These are phyloP conservation scores for Calonectris borealis DNA, from an alignment of 2,113 vertebrate genomes.

Conservation along the genomic window DNA sequence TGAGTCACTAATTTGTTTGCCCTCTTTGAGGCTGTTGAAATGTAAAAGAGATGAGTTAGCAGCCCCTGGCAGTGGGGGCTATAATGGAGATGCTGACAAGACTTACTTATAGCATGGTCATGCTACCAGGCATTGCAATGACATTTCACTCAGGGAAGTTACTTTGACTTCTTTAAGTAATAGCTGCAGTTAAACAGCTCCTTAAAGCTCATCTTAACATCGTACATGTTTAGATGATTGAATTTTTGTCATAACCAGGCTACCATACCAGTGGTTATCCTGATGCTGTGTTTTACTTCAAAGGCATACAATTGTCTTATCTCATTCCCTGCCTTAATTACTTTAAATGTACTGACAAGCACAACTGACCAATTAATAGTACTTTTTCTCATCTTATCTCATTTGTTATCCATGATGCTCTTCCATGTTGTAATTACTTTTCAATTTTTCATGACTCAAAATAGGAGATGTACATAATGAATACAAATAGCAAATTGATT, in stretches of 20 bases:
- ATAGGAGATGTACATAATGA: slow-evolving; percentile 70
- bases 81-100: neutral
- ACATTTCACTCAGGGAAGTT: neutral
- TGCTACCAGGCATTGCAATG: neutral
- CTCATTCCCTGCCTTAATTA: slow-evolving; percentile 66
- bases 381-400: slow-evolving; percentile 59
- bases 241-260: neutral
- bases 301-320: slow-evolving; percentile 20
- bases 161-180: neutral
- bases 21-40: neutral
- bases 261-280: neutral
- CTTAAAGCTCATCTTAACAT: neutral
- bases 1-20: slow-evolving; percentile 41
- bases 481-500: slow-evolving; percentile 73
- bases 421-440: slow-evolving; percentile 62
- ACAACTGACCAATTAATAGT: slow-evolving; percentile 74
- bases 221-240: neutral
- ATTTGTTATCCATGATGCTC: slow-evolving; percentile 66
- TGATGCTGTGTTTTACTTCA: slow-evolving; percentile 10
- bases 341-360: slow-evolving; percentile 69
- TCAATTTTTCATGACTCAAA: slow-evolving; percentile 78
- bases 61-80: neutral
- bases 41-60: slow-evolving; percentile 15
- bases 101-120: neutral
- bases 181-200: neutral